phyloP scores from a whole-genome alignment of 2,113 vertebrate genomes.

The Rhabdornis inornatus region DNA sequence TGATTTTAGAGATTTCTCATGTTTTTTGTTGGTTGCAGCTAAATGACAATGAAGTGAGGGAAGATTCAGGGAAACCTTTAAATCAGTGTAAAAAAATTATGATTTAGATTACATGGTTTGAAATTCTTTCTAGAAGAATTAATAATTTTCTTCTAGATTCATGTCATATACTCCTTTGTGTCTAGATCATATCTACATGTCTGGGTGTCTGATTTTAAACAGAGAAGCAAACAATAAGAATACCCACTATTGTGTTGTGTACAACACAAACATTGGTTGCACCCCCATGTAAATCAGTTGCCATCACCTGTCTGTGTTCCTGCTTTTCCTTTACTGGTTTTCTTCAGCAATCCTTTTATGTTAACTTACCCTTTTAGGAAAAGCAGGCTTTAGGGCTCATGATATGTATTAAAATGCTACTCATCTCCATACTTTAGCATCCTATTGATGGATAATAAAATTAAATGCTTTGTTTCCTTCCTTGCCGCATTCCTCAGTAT shows the following conservation, averaged over 20 bases:
- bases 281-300: neutral
- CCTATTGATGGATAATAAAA: neutral
- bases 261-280: neutral
- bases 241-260: neutral
- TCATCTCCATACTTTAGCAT: neutral
- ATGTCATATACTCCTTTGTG: neutral
- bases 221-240: neutral
- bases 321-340: neutral
- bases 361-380: neutral
- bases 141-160: neutral
- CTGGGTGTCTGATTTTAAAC: neutral
- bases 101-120: neutral
- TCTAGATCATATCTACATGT: neutral
- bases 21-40: neutral
- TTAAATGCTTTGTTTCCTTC: neutral
- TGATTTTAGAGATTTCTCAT: neutral
- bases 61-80: neutral
- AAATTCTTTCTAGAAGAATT: neutral
- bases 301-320: neutral
- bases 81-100: neutral
- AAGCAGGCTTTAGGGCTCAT: neutral
- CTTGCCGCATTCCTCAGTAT: neutral
- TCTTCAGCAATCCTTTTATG: neutral
- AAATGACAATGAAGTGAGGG: neutral
- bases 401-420: neutral